Base-by-base conservation (phyloP, 2,113 vertebrate species). In the Entelurus aequoreus region DNA sequence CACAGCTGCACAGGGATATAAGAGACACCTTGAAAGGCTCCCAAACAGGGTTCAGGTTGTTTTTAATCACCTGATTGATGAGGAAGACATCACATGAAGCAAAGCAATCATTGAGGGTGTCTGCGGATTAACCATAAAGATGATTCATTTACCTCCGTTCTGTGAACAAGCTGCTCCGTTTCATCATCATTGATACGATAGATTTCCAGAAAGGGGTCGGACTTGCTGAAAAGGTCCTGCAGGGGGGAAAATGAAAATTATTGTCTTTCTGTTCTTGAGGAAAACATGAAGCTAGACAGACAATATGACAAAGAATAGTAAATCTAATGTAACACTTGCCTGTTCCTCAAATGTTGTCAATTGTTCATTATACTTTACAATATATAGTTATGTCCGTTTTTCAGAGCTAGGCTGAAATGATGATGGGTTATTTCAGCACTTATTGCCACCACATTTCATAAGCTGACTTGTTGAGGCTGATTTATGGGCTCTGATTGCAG, bases 211-310 rank as follows among this genome's bases (percentile, higher is more conserved):
- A 97, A 97, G 10, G 95, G 95, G 69, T 98, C 95, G 0, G 95
- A 96, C 86, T 97, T 96, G 82, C 96, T 98, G 90, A 98, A 98
- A 75, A 97, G 91, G 74, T 97, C 96, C 95, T 97, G 85, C 21
- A 60, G 58, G 65, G 65, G 51, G 12, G 47, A 52, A 11, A 3
- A 66, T 48, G 4, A 71, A 69, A 68, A 42, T 10, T n/a, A 37
- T 0, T 28, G 36, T 21, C 37, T 10, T 50, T 37, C 48, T n/a
- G 8, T 19, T 48, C 12, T 37, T 12, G 42, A 19, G 36, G 28
- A 60, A n/a, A 44, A 35, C 38, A 48, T 6, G 13, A 38, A 13
- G 2, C 13, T 42, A 2, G 40, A 42, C 42, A 46, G 42, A 46
- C 40, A 12, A 56, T n/a, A 66, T 13, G 42, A 50, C 12, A 62